Conservation (phyloP, 2,888 invertebrate genomes). For the Hoplodrina ambigua region DNA sequence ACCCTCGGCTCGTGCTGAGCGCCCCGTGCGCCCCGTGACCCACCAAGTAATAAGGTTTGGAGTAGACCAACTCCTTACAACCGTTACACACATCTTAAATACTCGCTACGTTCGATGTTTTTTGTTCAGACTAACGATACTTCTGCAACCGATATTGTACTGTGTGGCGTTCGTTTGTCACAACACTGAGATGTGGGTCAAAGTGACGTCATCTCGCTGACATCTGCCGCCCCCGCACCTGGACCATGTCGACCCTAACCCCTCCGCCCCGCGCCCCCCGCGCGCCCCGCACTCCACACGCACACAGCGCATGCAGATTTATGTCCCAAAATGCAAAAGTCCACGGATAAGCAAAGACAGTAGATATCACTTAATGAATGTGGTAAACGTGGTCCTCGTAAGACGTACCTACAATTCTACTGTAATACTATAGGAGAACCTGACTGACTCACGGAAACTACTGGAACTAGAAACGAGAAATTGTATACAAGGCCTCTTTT, state of each 20-base stretch:
- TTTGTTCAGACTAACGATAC: background rate
- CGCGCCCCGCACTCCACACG: slow-evolving; percentile 29
- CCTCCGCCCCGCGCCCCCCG: slow-evolving; percentile 27
- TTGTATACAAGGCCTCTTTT: too few relatives aligned
- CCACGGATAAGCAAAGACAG: slow-evolving; percentile 19
- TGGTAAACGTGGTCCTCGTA: too few relatives aligned
- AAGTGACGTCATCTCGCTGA: slow-evolving; percentile 63
- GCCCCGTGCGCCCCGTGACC: slow-evolving; percentile 1
- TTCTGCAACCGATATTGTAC: slow-evolving; percentile 7
- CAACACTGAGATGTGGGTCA: slow-evolving; percentile 77
- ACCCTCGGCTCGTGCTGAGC: too few relatives aligned
- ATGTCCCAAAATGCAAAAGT: slow-evolving; percentile 58
- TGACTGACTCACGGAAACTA: too few relatives aligned
- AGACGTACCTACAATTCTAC: too few relatives aligned
- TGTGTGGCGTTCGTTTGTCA: slow-evolving; percentile 19
- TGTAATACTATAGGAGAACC: too few relatives aligned
- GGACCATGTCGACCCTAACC: slow-evolving; percentile 61
- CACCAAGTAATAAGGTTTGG: background rate
- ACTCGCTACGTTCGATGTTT: background rate
- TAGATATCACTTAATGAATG: background rate
- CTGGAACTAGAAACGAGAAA: too few relatives aligned
- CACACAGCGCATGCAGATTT: slow-evolving; percentile 81
- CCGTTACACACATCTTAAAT: too few relatives aligned
- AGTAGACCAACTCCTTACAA: slow-evolving; percentile 16
- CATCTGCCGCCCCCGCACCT: slow-evolving; percentile 88